A percentile compares a stretch with the other conserved stretches of the same genome.
Conservation (phyloP, 2,113 vertebrate species). For the Neomonachus schauinslandi region DNA sequence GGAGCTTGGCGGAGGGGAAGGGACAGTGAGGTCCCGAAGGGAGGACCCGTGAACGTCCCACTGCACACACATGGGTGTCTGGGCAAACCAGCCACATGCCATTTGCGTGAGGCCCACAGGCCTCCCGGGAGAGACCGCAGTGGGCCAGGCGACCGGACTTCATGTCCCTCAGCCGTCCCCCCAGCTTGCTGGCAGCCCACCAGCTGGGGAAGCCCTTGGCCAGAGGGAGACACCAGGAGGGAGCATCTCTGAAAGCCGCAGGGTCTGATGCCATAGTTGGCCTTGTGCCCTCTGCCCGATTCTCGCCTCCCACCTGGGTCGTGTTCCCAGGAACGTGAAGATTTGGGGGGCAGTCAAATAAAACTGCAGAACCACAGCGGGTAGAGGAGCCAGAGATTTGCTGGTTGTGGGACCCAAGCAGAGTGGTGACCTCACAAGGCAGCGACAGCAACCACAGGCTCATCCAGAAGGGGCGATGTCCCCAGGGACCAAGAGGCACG, state of each 20-base stretch:
- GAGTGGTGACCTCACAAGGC: neutral
- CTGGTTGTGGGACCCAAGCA: no score
- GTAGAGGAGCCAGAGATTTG: neutral
- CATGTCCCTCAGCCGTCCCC: neutral
- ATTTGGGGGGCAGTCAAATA: neutral
- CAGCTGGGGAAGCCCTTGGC: fast-evolving
- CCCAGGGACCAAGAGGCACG: neutral
- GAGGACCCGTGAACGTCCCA: fast-evolving
- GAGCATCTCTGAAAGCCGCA: neutral
- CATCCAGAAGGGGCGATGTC: neutral
- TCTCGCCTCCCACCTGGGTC: no score
- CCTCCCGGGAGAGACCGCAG: neutral
- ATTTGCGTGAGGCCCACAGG: fast-evolving
- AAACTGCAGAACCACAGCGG: neutral
- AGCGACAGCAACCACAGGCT: fast-evolving
- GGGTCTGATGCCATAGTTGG: fast-evolving
- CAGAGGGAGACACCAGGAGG: neutral
- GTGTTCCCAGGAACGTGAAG: neutral
- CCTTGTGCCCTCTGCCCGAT: neutral
- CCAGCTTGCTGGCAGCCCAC: neutral
- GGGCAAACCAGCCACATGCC: neutral
- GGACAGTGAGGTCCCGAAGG: fast-evolving
- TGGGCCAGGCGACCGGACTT: fast-evolving
- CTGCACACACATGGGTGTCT: fast-evolving
- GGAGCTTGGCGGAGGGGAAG: no score